Base-by-base conservation (phyloP, 2,888 invertebrate species). In the Drosophila pegasa region DNA sequence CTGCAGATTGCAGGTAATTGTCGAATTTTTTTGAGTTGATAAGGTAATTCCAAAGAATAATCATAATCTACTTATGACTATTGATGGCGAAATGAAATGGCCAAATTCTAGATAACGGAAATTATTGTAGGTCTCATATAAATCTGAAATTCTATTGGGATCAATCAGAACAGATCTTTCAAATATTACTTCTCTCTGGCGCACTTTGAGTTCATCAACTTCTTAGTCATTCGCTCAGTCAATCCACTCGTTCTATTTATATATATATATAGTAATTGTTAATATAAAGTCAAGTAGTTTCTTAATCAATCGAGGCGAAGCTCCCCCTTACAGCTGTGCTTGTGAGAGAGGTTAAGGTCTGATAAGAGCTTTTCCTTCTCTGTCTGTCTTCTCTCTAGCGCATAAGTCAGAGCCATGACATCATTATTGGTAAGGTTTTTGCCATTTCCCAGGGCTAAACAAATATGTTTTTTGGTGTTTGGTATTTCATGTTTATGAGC, bases 51-150 rank as follows among this genome's bases (percentile, higher is more conserved):
- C 25, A 25, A 22, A 45, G 40, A 71, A 56, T 50, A 29, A 66
- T 66, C 56, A 62, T 66, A 74, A 77, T 72, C 74, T 72, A 52
- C 77, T 74, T 62, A 66, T 62, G 66, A 43, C 20, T 27, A 20
- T 41, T 55, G 60, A 58, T 16, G 25, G 5, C 27, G 18, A 41
- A 40, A 33, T 41, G 18, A 35, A 50, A 35, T 16, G n/a, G n/a
- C n/a, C 27, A 29, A 58, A 61, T 33, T 45, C 7, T 12, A 14
- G 7, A 20, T 4, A 33, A n/a, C 14, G 14, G 25, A 3, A 12
- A 3, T 16, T 20, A 5, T 29, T n/a, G 27, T 20, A 27, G 40
- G 1, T 16, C 27, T 61, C 12, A 10, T 16, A 9, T 37, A n/a
- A n/a, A n/a, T n/a, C n/a, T n/a, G n/a, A n/a, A n/a, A n/a, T n/a